Conservation (phyloP, 2,888 invertebrate species). For the Caenorhabditis panamensis region DNA sequence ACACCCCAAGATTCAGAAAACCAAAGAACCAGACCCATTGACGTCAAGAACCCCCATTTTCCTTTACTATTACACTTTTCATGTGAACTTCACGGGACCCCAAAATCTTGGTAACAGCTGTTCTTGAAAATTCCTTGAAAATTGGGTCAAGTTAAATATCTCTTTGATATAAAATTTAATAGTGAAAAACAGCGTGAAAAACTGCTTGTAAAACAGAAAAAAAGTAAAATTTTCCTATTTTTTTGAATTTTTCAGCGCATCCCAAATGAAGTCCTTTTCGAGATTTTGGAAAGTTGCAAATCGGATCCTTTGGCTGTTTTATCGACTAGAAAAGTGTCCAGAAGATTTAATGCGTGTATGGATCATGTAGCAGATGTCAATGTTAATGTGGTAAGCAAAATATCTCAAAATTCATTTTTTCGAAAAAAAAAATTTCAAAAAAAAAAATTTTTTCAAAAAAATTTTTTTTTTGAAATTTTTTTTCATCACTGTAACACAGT, state of each 20-base stretch:
- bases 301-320: slow-evolving; percentile 32
- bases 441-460: too few species aligned
- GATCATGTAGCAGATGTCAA: slow-evolving; percentile 44
- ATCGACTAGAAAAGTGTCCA: slow-evolving; percentile 54
- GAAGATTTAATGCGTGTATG: slow-evolving; percentile 56
- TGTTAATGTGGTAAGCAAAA: slow-evolving; percentile 36
- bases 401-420: not conserved
- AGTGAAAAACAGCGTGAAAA: too few species aligned
- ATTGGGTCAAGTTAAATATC: too few species aligned
- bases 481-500: too few species aligned
- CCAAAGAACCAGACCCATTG: not conserved
- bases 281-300: slow-evolving; percentile 54
- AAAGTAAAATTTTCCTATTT: too few species aligned
- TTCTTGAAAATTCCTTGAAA: too few species aligned
- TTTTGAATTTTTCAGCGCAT: slow-evolving; percentile 39
- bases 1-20: too few species aligned
- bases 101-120: too few species aligned
- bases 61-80: not conserved
- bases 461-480: too few species aligned
- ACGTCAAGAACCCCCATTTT: too few species aligned
- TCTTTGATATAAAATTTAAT: too few species aligned
- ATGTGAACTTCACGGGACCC: not conserved
- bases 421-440: not conserved
- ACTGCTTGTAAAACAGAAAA: too few species aligned
- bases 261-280: slow-evolving; percentile 64